Conservation (phyloP, 2,113 vertebrate species). For the Mungos mungo region DNA sequence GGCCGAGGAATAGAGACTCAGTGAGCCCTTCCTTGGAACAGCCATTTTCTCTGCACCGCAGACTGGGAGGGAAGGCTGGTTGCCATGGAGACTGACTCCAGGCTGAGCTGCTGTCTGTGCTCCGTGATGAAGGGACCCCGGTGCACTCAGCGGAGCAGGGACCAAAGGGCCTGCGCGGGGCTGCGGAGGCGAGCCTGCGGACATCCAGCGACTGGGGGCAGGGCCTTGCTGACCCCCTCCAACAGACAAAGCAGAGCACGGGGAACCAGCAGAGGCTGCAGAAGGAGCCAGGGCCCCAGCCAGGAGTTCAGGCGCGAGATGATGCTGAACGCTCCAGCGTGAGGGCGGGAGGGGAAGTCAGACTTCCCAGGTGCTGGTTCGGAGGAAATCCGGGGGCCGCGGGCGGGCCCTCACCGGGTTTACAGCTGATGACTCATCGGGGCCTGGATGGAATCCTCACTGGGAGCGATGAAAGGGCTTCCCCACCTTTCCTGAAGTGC, state of each 20-base stretch:
- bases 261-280: neutral
- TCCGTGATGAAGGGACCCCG: slow-evolving; percentile 8
- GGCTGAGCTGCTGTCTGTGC: slow-evolving; percentile 48
- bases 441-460: neutral
- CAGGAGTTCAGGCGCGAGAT: neutral
- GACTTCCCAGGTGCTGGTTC: neutral
- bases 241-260: neutral
- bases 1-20: neutral
- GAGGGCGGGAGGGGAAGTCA: neutral
- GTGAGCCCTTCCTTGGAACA: slow-evolving; percentile 38
- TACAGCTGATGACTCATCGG: neutral
- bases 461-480: neutral
- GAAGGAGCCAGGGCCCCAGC: neutral
- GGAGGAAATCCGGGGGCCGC: neutral
- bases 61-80: slow-evolving; percentile 45
- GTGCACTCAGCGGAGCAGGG: neutral
- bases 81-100: slow-evolving; percentile 78
- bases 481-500: neutral
- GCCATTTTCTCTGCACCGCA: slow-evolving; percentile 73
- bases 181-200: neutral
- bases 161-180: neutral
- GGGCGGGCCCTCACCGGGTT: neutral
- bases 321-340: neutral
- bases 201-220: neutral
- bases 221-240: neutral